Evolutionary conservation across 2,797 vertebrate species (phyloP), one percentile per base, ranked within the genome.

Genomic region (Halcyon chelicuti): DNA sequence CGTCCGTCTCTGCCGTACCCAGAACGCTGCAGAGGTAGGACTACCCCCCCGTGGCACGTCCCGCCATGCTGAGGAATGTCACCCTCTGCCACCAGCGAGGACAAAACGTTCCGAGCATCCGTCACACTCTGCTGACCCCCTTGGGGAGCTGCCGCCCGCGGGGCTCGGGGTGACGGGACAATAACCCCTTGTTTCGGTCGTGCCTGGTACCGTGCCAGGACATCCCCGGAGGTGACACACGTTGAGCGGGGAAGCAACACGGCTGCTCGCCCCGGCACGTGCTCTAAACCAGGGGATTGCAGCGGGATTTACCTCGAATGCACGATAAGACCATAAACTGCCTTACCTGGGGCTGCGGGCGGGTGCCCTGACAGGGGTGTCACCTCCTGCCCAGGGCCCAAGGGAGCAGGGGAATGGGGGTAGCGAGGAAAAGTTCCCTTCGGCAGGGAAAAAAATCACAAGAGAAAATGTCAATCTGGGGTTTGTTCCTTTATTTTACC

Each of bases 21-120:
- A 6, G 10, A 29, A 7, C 5, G 0, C 31, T 2, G 7, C 0
- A 0, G 57, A 40, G 20, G 6, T 20, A 20, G 28, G 8, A 10
- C 39, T 31, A 14, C 42, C 12, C 52, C n/a, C 40, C 37, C 8
- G 1, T 0, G 1, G 44, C 4, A 15, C n/a, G n/a, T 58, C 70
- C 52, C 9, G 55, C 26, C 0, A 2, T 25, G 47, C 70, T 1
- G 3, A 47, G 93, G 80, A 72, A 76, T 33, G 31, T 26, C 63
- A 3, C 51, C 13, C 15, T 29, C 46, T 25, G 61, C 44, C 60
- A 62, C 16, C 2, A 2, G 42, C 0, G 7, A 21, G 73, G 78
- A 79, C 88, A 88, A 92, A 81, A 67, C 61, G 1, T 3, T 4
- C 40, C 1, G 8, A 72, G 82, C 54, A 14, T 54, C 84, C 19